Evolutionary conservation across 2,113 vertebrate species (phyloP).

Genomic region (Ammodytes dubius): DNA sequence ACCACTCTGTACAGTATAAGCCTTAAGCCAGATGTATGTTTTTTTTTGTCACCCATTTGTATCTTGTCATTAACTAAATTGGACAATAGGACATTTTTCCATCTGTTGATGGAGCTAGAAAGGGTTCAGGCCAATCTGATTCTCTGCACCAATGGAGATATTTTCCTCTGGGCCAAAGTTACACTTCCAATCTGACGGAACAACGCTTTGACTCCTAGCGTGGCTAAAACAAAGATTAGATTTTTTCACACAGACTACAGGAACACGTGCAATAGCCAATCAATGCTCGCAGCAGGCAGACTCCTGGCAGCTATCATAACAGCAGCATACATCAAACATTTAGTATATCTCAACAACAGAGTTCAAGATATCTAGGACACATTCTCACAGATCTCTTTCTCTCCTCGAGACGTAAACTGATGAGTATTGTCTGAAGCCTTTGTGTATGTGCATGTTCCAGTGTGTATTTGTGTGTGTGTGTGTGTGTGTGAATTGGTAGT

Average conservation of each 20-base stretch:
- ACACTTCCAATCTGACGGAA: neutral
- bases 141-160: neutral
- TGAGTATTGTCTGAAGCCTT: slow-evolving; percentile 17
- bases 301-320: slow-evolving; percentile 43
- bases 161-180: neutral
- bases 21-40: neutral
- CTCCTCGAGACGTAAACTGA: slow-evolving; percentile 26
- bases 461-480: slow-evolving; percentile 19
- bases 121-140: neutral
- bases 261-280: slow-evolving; percentile 57
- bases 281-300: slow-evolving; percentile 35
- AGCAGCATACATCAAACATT: slow-evolving; percentile 68
- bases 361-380: slow-evolving; percentile 64
- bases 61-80: neutral
- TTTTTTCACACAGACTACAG: slow-evolving; percentile 42
- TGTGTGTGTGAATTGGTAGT: slow-evolving; percentile 20
- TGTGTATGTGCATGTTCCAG: slow-evolving; percentile 15
- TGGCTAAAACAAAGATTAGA: slow-evolving; percentile 43
- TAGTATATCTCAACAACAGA: slow-evolving; percentile 45
- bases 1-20: no score
- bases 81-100: neutral
- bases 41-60: neutral
- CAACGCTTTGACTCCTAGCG: neutral
- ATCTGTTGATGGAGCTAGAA: neutral
- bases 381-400: slow-evolving; percentile 34